These are phyloP conservation scores for Thymelicus lineola DNA, from an alignment of 2,888 invertebrate species.

Conservation along the genomic window DNA sequence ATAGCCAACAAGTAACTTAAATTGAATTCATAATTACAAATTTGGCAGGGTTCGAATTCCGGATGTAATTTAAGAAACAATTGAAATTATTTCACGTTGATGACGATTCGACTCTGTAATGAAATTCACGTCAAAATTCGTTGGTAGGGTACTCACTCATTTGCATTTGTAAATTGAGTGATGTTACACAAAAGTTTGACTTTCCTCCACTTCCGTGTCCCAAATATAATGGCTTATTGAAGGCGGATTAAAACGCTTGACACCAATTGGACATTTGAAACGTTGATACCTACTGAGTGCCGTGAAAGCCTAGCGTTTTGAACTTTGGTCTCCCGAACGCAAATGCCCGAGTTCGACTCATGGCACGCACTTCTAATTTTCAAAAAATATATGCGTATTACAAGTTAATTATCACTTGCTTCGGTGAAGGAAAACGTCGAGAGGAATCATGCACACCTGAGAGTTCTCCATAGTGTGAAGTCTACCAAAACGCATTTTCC, in stretches of 20 bases:
- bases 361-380: no score
- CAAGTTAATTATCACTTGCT: no score
- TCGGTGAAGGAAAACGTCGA: no score
- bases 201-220: constrained; percentile 1
- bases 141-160: constrained; percentile 6
- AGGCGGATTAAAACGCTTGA: not conserved
- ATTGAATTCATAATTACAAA: constrained; percentile 6
- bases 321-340: no score
- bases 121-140: constrained; percentile 13
- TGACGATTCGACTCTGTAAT: constrained; percentile 13
- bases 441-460: no score
- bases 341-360: no score
- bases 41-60: not conserved
- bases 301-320: no score
- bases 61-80: constrained; percentile 15
- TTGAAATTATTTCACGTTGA: constrained; percentile 9
- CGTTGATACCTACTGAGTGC: no score
- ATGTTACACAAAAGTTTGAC: constrained; percentile 13
- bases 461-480: no score
- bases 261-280: not conserved
- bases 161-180: constrained; percentile 13
- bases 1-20: constrained; percentile 6
- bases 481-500: no score
- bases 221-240: constrained; percentile 1
- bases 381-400: no score